Conservation (phyloP, 1,140 invertebrate genomes). For the Saccostrea glomerata region DNA sequence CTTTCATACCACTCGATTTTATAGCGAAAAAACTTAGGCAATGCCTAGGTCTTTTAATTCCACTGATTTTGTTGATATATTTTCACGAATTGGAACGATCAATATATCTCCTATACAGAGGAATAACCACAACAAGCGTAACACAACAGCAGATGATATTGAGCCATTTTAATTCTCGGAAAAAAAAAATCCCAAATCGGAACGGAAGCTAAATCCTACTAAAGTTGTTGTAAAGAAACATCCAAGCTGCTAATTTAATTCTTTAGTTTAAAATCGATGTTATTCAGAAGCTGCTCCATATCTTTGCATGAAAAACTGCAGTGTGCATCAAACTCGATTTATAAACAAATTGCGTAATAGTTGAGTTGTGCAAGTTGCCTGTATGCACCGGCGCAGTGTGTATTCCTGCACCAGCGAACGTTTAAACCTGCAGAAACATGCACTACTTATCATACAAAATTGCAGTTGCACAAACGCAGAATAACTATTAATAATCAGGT, state of each 20-base stretch:
- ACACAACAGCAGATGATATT: constrained; percentile 19
- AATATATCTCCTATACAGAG: constrained; percentile 1
- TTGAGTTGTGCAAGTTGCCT: constrained; percentile 25
- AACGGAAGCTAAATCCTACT: not conserved
- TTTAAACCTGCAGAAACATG: constrained; percentile 32
- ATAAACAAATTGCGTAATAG: constrained; percentile 36
- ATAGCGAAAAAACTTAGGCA: not conserved
- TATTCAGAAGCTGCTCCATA: not conserved
- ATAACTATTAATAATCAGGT: constrained; percentile 25
- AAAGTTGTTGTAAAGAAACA: not conserved
- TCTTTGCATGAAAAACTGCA: constrained; percentile 29
- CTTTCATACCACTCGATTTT: not conserved
- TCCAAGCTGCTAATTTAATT: not conserved
- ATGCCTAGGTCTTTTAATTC: not conserved
- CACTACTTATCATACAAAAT: constrained; percentile 24
- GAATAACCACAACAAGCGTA: not conserved
- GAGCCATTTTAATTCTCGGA: constrained; percentile 30
- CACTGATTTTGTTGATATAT: not conserved
- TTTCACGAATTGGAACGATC: constrained; percentile 10
- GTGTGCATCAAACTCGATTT: constrained; percentile 37
- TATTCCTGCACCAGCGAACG: constrained; percentile 34
- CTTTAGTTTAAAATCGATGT: constrained; percentile 12
- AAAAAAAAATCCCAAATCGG: not conserved
- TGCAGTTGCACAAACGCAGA: constrained; percentile 6
- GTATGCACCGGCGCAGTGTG: constrained; percentile 31